Evolutionary conservation across 2,797 vertebrate genomes (phyloP).

Genomic region (Neosalanx taihuensis): DNA sequence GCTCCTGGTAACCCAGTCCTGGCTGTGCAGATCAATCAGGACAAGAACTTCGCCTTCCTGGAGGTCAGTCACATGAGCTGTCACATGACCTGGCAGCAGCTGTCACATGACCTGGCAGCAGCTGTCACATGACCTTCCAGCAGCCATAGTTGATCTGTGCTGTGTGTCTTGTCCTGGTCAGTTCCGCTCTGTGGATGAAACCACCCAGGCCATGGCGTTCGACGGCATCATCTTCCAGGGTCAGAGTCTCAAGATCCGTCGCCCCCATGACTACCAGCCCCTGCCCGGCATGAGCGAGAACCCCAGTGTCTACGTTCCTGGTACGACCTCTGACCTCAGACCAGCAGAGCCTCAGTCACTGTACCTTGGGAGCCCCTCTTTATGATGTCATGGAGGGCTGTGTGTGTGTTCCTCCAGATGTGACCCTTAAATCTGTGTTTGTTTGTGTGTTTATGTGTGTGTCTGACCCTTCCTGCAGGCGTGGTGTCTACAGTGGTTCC

Average conservation of each 20-base stretch:
- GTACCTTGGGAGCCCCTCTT: no score
- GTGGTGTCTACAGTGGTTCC: constrained; percentile 94
- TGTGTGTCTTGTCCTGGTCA: constrained; percentile 47
- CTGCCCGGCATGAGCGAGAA: constrained; percentile 93
- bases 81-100: neutral
- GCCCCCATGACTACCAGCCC: constrained; percentile 92
- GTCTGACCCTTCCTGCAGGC: constrained; percentile 61
- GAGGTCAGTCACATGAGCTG: constrained; percentile 71
- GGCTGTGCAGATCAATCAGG: constrained; percentile 95
- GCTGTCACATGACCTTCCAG: no score
- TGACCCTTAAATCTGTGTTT: neutral
- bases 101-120: no score
- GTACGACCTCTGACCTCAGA: constrained; percentile 58
- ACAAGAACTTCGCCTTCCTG: constrained; percentile 94
- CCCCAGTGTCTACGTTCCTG: constrained; percentile 91
- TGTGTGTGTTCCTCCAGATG: no score
- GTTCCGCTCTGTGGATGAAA: constrained; percentile 94
- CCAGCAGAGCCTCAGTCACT: constrained; percentile 2
- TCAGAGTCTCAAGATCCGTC: constrained; percentile 91
- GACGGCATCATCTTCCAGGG: constrained; percentile 96
- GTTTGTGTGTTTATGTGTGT: constrained; percentile 5
- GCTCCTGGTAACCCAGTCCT: constrained; percentile 91
- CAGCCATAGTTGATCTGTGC: neutral
- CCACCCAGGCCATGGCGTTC: constrained; percentile 93
- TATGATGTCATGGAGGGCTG: no score